Evolutionary conservation across 2,113 vertebrate genomes (phyloP), one percentile per base, ranked within the genome.

Genomic region (Leptobrachium leishanense): DNA sequence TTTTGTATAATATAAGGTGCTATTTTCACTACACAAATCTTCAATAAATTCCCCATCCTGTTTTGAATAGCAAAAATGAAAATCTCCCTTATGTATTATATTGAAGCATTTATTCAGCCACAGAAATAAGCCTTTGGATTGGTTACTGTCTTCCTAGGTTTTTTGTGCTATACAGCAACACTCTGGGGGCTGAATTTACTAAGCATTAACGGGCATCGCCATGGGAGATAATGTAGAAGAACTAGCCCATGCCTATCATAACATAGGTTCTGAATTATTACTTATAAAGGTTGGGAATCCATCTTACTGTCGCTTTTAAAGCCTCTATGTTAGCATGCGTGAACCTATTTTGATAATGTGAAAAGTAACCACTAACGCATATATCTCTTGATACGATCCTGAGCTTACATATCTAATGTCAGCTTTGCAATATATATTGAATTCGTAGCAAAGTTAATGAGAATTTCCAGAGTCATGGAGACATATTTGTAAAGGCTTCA

Each of bases 201-300:
- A 71, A 78, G 76, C 76, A 5, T 64, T 64, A 72, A 72, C 20
- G 1, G 20, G 44, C 43, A 72, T 78, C 68, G 50, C 76, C 6
- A 64, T 20, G 43, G 76, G 44, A 20, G 50, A 20, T 44, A 46
- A n/a, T 31, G 69, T 20, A 71, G 41, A 59, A 31, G 43, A 68
- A 43, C 67, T 15, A 66, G 40, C 65, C 50, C 74, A 44, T 77
- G n/a, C 53, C 53, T 11, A 31, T 5, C 42, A 39, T 68, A 57
- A 7, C 40, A n/a, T 59, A 57, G 13, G 55, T 66, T 68, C 12
- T 76, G 46, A 68, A 44, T 76, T 54, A 68, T 77, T 62, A 59
- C 54, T 70, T 71, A 40, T 44, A 46, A 50, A 71, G 8, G 44
- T 44, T 64, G 15, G 13, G 15, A 43, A 71, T 64, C 15, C 57